These are phyloP conservation scores for Zoroaster sp. DNA, from an alignment of 53 echinoderm and acorn worm species.

Conservation along the genomic window DNA sequence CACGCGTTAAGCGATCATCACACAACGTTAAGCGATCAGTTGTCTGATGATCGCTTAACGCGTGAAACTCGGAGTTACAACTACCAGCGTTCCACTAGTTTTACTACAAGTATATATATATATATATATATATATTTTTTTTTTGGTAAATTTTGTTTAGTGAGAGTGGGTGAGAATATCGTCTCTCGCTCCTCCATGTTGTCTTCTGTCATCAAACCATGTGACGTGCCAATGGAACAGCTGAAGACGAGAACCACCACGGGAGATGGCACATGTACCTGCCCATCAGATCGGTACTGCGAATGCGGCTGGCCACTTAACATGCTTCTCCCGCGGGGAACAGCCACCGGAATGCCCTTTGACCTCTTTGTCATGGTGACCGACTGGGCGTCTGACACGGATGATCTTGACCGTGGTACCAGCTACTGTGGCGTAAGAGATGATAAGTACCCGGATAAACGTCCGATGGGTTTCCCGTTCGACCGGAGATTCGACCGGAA, in stretches of 20 bases:
- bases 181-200: conserved; percentile 13
- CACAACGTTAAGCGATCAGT: too few species aligned
- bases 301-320: conserved; percentile 67
- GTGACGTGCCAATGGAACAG: background rate
- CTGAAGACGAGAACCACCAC: background rate
- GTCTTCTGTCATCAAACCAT: conserved; percentile 44
- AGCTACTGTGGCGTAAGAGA: conserved; percentile 69
- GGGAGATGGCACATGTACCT: background rate
- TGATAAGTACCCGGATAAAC: conserved; percentile 55
- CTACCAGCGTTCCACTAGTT: too few species aligned
- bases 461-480: conserved; percentile 67
- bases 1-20: too few species aligned
- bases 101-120: too few species aligned
- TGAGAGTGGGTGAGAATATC: background rate
- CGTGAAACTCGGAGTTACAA: too few species aligned
- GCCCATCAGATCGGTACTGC: conserved; percentile 58
- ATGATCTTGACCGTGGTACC: conserved; percentile 56
- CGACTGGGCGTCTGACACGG: conserved; percentile 44
- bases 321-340: conserved; percentile 64
- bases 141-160: background rate
- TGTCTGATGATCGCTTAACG: too few species aligned
- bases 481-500: conserved; percentile 48
- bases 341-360: conserved; percentile 42
- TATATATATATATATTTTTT: too few species aligned
- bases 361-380: conserved; percentile 61